Evolutionary conservation across 2,888 invertebrate species (phyloP), one percentile per base, ranked within the genome.

Genomic region (Chymomyza fuscimana): DNA sequence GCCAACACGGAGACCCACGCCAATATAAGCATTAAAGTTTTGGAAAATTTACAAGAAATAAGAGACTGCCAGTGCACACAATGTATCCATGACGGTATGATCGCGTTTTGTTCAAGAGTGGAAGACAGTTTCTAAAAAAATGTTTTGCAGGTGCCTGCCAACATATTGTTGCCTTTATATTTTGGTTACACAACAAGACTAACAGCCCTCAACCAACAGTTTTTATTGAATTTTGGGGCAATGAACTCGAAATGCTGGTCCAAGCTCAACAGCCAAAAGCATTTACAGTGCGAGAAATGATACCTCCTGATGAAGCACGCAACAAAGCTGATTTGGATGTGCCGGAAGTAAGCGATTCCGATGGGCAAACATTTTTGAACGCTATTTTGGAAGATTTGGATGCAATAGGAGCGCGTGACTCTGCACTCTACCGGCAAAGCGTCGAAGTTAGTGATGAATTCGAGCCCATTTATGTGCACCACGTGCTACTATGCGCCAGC

Each of bases 391-490:
- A 91, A 46, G 91, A 91, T 69, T 85, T 92, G 75, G 87, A 89
- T 32, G 77, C 85, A 25, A 80, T 81, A 4, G 90, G 90, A n/a
- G 80, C 91, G 0, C 85, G 88, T 0, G 91, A 91, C 4, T 82
- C 90, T 0, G 85, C 89, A 0, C 73, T 92, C 3, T 91, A 90
- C 66, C 88, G 90, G 1, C 92, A 92, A 65, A 91, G 90, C 56
- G 83, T 91, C 3, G 88, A 90, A 5, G 86, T 88, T 2, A 77
- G 78, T 22, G 91, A 91, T 59, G 91, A 91, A 59, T 92, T 91
- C 52, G 91, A 92, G 65, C 79, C 90, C 0, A 72, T 91, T 4
- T 90, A 90, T 19, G 80, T 92, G 36, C 91, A 92, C 69, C 91
- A 92, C 69, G 88, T 89, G 4, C 75, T 92, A 72, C 70, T 92